phyloP scores from a whole-genome alignment of 2,888 invertebrate genomes.

The Malthinus seriepunctatus region DNA sequence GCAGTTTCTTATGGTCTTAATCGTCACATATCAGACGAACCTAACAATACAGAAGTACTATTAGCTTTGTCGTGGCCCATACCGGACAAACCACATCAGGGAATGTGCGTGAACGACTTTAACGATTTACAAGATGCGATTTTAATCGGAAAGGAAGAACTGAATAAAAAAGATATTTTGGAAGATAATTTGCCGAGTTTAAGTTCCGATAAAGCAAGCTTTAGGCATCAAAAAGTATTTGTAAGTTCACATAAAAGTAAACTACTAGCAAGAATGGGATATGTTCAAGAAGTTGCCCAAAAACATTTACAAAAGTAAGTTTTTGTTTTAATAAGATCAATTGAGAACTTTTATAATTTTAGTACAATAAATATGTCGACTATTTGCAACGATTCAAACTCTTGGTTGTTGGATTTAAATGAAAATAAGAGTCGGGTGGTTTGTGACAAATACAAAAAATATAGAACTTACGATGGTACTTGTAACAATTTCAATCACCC shows the following conservation, averaged over 20 bases:
- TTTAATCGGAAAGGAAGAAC: conserved; percentile 60
- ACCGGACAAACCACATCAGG: conserved; percentile 32
- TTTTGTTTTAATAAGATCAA: conserved; percentile 24
- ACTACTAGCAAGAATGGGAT: conserved; percentile 67
- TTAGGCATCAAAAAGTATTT: conserved; percentile 71
- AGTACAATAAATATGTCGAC: conserved; percentile 12
- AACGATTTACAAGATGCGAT: conserved; percentile 58
- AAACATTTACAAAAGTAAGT: conserved; percentile 45
- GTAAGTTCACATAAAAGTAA: conserved; percentile 65
- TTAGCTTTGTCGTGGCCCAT: conserved; percentile 19
- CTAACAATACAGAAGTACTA: conserved; percentile 18
- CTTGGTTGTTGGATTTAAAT: background rate
- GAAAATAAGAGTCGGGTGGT: conserved; percentile 25
- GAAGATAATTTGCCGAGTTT: conserved; percentile 60
- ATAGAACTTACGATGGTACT: conserved; percentile 71
- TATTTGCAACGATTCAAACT: conserved; percentile 14
- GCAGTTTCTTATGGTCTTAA: conserved; percentile 24
- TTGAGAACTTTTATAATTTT: conserved; percentile 33
- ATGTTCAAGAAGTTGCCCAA: conserved; percentile 71
- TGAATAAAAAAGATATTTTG: conserved; percentile 59
- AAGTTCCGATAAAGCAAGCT: conserved; percentile 63
- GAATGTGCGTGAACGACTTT: conserved; percentile 26
- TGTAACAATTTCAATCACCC: conserved; percentile 76
- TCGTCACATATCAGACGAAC: background rate
- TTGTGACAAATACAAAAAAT: conserved; percentile 53